Base-by-base conservation (phyloP, 2,797 vertebrate species). In the Tragopan temminckii region DNA sequence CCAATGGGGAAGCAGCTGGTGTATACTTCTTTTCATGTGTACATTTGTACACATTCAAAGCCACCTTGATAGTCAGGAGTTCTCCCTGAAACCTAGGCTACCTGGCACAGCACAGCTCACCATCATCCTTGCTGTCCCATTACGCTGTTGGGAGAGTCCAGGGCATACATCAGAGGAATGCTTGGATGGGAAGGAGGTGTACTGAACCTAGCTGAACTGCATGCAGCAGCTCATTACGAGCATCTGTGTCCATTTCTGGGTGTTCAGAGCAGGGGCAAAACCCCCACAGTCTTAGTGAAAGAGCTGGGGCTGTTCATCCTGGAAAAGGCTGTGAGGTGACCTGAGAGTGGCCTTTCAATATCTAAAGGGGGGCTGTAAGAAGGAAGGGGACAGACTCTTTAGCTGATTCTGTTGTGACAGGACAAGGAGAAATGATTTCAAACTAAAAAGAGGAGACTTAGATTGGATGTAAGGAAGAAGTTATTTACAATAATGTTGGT, bases 21-120 rank as follows among this genome's bases (percentile, higher is more conserved):
- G 40, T 11, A 55, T 48, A 13, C 4, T 36, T 64, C 35, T 88
- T 81, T 69, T 53, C 27, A 8, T 2, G 1, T 11, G 5, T 17
- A 9, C 9, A 9, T 66, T 23, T 2, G 3, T 48, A 20, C 10
- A 36, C 35, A 33, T 68, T 35, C 80, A 81, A 1, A 40, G 25
- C 7, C 0, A 0, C 9, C 29, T 25, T 1, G 1, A 6, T 1
- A 1, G 16, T 0, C 36, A 67, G 20, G 23, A 42, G 20, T 31
- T 55, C 40, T 70, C n/a, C 58, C 45, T 79, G 36, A 53, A 66
- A 69, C 16, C 48, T 40, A 35, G 43, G 27, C 11, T 31, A 31
- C 29, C 7, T 64, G 62, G 21, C 36, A 15, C 24, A 69, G 20
- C 16, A 1, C 13, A 84, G 42, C 15, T 46, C 75, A 55, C 14